Conservation (phyloP, 2,888 invertebrate species). For the Minunthozetes semirufus region DNA sequence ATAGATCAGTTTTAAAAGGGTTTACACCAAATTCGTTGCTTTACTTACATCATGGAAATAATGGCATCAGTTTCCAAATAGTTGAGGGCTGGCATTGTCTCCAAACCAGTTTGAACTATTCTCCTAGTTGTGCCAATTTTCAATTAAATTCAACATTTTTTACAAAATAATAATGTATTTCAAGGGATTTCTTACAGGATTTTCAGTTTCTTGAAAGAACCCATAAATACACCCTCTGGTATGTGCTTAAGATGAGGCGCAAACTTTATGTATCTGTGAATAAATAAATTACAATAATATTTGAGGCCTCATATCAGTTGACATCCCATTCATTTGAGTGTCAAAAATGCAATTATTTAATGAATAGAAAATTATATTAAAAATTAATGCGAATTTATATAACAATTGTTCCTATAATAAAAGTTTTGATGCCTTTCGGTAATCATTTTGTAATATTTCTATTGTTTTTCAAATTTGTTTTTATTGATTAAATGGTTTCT, state of each 20-base stretch:
- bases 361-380: too few species aligned
- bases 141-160: conserved; percentile 23
- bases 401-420: too few species aligned
- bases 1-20: background rate
- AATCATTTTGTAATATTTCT: too few species aligned
- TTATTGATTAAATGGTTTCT: too few species aligned
- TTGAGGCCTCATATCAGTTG: background rate
- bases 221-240: conserved; percentile 39
- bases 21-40: background rate
- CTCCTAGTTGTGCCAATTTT: conserved; percentile 35
- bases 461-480: too few species aligned
- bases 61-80: conserved; percentile 36
- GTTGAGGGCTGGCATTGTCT: conserved; percentile 38
- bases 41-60: conserved; percentile 42
- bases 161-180: background rate
- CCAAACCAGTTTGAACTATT: conserved; percentile 40
- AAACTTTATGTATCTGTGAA: conserved; percentile 40
- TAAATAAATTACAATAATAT: background rate
- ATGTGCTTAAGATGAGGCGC: conserved; percentile 40
- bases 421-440: too few species aligned
- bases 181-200: conserved; percentile 38
- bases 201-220: conserved; percentile 39
- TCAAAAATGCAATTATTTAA: background rate
- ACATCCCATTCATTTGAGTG: background rate
- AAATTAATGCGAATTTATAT: too few species aligned